Conservation (phyloP, 2,797 vertebrate genomes). For the Clarias laeviceps region DNA sequence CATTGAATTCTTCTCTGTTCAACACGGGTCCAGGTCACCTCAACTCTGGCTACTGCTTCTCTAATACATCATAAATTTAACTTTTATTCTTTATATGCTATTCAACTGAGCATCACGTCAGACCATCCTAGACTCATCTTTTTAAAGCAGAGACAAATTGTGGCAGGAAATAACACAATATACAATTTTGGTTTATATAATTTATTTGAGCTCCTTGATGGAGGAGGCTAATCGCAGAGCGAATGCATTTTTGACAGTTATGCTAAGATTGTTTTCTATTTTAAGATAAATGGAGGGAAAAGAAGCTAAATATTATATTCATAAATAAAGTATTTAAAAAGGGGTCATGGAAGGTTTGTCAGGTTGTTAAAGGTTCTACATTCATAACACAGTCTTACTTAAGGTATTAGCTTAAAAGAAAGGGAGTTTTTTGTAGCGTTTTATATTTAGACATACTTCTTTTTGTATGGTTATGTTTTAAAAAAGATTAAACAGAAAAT, state of each 20-base stretch:
- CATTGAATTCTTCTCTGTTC: background rate
- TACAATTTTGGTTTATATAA: background rate
- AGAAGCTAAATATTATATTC: background rate
- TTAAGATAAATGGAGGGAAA: background rate
- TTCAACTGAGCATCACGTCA: background rate
- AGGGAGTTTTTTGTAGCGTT: background rate
- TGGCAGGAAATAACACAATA: background rate
- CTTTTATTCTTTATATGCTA: background rate
- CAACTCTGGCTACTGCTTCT: background rate
- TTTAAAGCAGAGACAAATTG: background rate
- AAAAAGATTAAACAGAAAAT: background rate
- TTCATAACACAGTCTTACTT: background rate
- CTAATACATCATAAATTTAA: background rate
- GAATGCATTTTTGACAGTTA: background rate
- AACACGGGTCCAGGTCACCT: background rate
- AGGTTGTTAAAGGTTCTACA: background rate
- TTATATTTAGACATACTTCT: background rate
- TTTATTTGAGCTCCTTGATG: background rate
- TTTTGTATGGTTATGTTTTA: background rate
- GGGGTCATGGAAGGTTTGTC: background rate
- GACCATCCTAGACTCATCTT: background rate
- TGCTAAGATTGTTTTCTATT: background rate
- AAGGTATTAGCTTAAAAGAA: background rate
- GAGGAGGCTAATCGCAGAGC: background rate
- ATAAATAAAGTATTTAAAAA: background rate